These are phyloP conservation scores for Caiman crocodilus DNA, from an alignment of 2,797 vertebrate genomes.

Conservation along the genomic window DNA sequence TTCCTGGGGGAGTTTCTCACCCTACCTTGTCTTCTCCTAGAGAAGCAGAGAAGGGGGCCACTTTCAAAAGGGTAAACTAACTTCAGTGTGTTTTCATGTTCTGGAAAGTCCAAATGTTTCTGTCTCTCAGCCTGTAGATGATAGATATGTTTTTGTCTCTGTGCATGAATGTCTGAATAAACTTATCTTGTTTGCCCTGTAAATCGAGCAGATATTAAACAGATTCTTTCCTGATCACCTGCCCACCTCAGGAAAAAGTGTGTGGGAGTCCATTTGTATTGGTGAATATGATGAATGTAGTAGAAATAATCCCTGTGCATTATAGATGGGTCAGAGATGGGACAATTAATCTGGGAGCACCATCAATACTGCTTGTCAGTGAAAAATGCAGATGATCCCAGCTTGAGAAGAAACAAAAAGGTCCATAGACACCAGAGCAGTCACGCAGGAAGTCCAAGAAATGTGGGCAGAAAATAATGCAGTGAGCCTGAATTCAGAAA, in stretches of 20 bases:
- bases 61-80: not conserved
- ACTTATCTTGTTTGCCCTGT: not conserved
- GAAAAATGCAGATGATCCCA: not conserved
- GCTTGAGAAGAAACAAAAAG: not conserved
- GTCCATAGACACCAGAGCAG: not conserved
- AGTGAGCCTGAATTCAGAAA: not conserved
- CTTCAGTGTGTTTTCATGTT: not conserved
- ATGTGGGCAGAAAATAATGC: not conserved
- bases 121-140: not conserved
- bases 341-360: not conserved
- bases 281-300: not conserved
- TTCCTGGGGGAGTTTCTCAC: conserved; percentile 12
- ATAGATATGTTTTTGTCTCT: not conserved
- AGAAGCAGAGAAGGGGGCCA: not conserved
- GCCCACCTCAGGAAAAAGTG: not conserved
- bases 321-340: not conserved
- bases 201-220: fast-evolving
- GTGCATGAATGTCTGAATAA: fast-evolving
- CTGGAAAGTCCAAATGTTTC: not conserved
- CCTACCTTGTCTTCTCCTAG: not conserved
- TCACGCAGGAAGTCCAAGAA: not conserved
- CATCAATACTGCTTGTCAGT: not conserved
- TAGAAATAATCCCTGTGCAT: not conserved
- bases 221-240: fast-evolving
- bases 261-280: not conserved